Evolutionary conservation across 2,113 vertebrate species (phyloP).

Genomic region (Lampris megalopsis): DNA sequence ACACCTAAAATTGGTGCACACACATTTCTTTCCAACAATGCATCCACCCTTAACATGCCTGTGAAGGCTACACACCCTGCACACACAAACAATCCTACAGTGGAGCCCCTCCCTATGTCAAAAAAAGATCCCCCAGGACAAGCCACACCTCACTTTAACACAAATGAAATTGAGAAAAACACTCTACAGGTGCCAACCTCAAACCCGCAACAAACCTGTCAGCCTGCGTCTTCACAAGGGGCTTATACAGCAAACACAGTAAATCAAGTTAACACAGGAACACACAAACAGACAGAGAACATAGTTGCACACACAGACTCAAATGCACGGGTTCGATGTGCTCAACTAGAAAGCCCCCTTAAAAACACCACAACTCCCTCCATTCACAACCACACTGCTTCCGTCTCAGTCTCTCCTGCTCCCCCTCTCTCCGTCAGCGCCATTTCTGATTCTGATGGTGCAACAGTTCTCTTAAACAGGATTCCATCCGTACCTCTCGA

Average conservation of each 20-base stretch:
- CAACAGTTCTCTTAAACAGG: no score
- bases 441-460: constrained; percentile 12
- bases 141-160: neutral
- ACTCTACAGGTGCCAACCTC: neutral
- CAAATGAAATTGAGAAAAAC: neutral
- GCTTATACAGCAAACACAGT: constrained; percentile 7
- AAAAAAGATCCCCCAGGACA: neutral
- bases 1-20: neutral
- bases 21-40: neutral
- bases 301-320: constrained; percentile 1
- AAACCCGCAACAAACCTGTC: neutral
- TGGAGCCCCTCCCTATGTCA: neutral
- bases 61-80: neutral
- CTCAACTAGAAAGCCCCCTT: constrained; percentile 15
- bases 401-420: constrained; percentile 5
- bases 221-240: neutral
- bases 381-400: neutral
- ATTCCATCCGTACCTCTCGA: no score
- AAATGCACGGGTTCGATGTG: constrained; percentile 3
- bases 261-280: neutral
- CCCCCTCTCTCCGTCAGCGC: constrained; percentile 7
- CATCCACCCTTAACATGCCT: neutral
- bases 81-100: neutral
- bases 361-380: constrained; percentile 13
- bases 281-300: neutral